These are phyloP conservation scores for Drosophila triauraria DNA, from an alignment of 1,140 invertebrate species.

Conservation along the genomic window DNA sequence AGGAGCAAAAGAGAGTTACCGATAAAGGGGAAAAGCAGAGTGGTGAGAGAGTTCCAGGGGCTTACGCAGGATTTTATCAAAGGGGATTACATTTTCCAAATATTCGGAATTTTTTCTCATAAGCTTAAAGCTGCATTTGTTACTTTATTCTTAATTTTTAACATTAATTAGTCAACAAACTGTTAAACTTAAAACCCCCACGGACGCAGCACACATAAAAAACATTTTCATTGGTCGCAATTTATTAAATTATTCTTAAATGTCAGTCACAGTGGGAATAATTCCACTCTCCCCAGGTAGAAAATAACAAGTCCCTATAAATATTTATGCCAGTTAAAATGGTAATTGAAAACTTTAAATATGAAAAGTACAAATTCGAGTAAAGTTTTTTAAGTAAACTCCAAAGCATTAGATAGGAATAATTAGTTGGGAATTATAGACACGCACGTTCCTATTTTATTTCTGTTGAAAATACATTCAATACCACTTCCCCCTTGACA, in stretches of 20 bases:
- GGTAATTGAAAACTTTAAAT: background rate
- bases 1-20: constrained; percentile 10
- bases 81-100: background rate
- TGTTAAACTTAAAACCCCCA: background rate
- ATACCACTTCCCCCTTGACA: background rate
- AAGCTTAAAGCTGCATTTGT: background rate
- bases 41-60: background rate
- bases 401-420: background rate
- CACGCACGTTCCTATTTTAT: background rate
- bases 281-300: too few relatives aligned
- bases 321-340: background rate
- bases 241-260: background rate
- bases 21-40: background rate
- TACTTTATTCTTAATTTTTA: background rate
- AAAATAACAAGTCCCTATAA: background rate
- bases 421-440: constrained; percentile 1
- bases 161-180: background rate
- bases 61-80: background rate
- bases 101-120: background rate
- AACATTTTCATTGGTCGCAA: background rate
- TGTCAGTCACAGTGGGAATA: too few relatives aligned
- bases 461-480: background rate
- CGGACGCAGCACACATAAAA: background rate
- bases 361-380: too few relatives aligned
- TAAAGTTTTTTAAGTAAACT: background rate